These are phyloP conservation scores for Ctenopoma multispine DNA, from an alignment of 2,797 vertebrate genomes.

Conservation along the genomic window DNA sequence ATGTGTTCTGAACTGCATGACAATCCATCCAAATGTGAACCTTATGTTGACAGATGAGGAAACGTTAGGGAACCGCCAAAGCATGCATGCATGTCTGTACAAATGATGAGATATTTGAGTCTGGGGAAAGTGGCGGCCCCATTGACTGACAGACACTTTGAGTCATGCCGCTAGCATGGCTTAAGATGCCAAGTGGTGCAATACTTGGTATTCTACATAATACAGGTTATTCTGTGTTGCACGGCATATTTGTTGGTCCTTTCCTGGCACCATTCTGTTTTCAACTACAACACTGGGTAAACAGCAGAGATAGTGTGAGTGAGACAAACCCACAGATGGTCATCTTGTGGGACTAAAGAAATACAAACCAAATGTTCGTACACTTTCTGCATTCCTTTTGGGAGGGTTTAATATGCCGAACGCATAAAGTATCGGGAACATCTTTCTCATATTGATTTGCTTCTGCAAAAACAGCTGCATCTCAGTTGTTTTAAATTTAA, in stretches of 20 bases:
- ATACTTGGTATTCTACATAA: not conserved
- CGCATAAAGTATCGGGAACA: conserved; percentile 45
- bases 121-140: not conserved
- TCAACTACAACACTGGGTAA: conserved; percentile 16
- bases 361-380: conserved; percentile 56
- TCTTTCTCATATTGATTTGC: conserved; percentile 50
- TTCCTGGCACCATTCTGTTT: conserved; percentile 25
- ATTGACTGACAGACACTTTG: not conserved
- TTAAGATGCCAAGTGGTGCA: not conserved
- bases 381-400: conserved; percentile 47
- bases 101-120: not conserved
- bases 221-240: not conserved
- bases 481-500: conserved; percentile 9
- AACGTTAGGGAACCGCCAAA: not conserved
- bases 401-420: conserved; percentile 36
- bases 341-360: conserved; percentile 31
- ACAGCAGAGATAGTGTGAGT: conserved; percentile 19
- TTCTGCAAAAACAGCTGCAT: conserved; percentile 32
- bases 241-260: not conserved
- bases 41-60: not conserved
- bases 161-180: not conserved
- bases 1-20: not conserved
- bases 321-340: conserved; percentile 41
- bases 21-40: not conserved
- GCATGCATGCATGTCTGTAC: not conserved